phyloP scores from a whole-genome alignment of 2,797 vertebrate species.

The Apogon talboti region DNA sequence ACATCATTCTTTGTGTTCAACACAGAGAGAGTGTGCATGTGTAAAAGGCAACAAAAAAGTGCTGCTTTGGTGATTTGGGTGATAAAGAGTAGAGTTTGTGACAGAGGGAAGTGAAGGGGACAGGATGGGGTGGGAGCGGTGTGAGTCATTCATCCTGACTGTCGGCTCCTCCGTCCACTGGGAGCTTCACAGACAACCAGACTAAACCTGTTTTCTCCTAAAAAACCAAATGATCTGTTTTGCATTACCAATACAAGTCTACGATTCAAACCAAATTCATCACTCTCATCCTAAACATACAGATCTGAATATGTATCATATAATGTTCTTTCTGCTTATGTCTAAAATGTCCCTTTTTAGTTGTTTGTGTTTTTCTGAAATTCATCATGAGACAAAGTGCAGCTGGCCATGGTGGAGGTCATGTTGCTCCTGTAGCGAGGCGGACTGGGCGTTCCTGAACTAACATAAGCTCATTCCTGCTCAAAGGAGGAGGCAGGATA shows the following conservation, averaged over 20 bases:
- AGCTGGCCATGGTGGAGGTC: conserved; percentile 18
- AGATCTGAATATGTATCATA: too few species aligned
- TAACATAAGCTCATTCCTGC: conserved; percentile 42
- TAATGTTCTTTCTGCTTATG: too few species aligned
- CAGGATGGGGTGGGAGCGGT: not conserved
- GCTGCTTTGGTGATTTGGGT: not conserved
- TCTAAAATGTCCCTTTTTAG: not conserved
- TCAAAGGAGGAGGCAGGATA: conserved; percentile 39
- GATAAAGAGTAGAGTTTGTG: not conserved
- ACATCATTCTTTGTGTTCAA: too few species aligned
- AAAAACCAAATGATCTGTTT: conserved; percentile 2
- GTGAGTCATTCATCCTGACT: conserved; percentile 42
- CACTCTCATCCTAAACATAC: too few species aligned
- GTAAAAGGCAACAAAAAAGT: not conserved
- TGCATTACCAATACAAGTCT: not conserved
- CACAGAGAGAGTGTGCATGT: not conserved
- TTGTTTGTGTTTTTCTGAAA: not conserved
- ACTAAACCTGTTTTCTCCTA: conserved; percentile 23
- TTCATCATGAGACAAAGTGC: not conserved
- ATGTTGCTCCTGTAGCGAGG: conserved; percentile 1
- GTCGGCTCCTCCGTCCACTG: not conserved
- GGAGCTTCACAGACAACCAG: conserved; percentile 14
- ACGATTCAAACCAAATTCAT: too few species aligned
- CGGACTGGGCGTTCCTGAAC: conserved; percentile 19
- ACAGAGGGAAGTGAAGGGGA: too few species aligned